Conservation (phyloP, 2,888 invertebrate genomes). For the Nephrotoma guestfalica region DNA sequence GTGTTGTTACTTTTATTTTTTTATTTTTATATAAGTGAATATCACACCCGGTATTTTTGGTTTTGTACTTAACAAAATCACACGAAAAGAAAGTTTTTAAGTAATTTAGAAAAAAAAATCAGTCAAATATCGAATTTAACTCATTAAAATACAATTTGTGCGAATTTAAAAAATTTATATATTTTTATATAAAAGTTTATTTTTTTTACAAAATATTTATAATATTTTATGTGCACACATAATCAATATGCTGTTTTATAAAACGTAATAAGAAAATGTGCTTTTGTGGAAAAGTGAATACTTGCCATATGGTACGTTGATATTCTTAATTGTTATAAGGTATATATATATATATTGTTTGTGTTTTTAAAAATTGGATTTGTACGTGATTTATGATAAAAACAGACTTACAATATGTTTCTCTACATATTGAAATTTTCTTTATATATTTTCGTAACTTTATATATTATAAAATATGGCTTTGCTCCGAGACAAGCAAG, state of each 20-base stretch:
- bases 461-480: not conserved
- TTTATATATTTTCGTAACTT: not conserved
- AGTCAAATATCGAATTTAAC: not conserved
- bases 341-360: conserved; percentile 5
- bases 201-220: not conserved
- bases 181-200: not conserved
- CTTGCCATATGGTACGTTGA: conserved; percentile 22
- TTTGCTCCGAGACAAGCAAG: not conserved
- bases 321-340: not conserved
- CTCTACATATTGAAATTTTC: not conserved
- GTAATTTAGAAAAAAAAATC: not conserved
- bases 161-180: not conserved
- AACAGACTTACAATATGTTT: not conserved
- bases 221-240: not conserved
- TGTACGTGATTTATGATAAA: not conserved
- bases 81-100: not conserved
- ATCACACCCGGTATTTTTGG: not conserved
- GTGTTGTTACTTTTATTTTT: not conserved
- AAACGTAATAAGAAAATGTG: conserved; percentile 17
- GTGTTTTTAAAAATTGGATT: not conserved
- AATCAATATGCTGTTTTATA: not conserved
- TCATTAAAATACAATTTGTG: not conserved
- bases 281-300: conserved; percentile 20
- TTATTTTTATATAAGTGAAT: not conserved
- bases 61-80: not conserved